Percentiles rank a stretch among this genome's conserved stretches.
These are phyloP conservation scores for Oophaga sylvatica DNA, from an alignment of 2,797 vertebrate species.

Conservation along the genomic window DNA sequence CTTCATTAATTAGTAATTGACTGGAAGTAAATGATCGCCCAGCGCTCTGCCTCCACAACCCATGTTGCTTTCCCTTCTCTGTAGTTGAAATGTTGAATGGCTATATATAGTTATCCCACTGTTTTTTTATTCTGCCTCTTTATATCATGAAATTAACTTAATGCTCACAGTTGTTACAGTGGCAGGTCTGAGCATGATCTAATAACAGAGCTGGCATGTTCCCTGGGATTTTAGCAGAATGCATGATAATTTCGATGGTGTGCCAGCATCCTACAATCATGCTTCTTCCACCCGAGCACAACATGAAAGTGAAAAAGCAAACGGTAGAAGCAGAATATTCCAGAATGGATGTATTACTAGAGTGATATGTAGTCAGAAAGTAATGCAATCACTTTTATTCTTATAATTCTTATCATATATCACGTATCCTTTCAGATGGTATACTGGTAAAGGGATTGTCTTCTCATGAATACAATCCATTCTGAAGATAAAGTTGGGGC, in stretches of 20 bases:
- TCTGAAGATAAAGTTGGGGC: too few relatives aligned
- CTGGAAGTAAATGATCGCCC: conserved; percentile 70
- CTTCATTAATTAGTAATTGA: conserved; percentile 72
- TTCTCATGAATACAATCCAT: too few relatives aligned
- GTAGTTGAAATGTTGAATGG: conserved; percentile 62
- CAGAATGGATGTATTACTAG: neutral
- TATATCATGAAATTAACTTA: conserved; percentile 58
- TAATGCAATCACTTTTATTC: neutral
- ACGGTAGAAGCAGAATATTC: neutral
- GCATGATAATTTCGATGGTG: conserved; percentile 19
- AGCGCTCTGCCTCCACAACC: conserved; percentile 64
- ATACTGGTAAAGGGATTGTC: neutral
- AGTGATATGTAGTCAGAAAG: neutral
- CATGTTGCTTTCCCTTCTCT: conserved; percentile 63
- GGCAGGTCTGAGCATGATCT: conserved; percentile 52
- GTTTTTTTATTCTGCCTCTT: conserved; percentile 64
- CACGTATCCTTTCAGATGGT: neutral
- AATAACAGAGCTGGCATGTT: conserved; percentile 54
- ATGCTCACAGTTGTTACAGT: conserved; percentile 51
- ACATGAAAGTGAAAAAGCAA: conserved; percentile 11
- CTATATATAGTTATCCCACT: conserved; percentile 63
- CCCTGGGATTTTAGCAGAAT: conserved; percentile 1
- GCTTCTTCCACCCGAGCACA: conserved; percentile 8
- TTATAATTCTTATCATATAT: neutral
- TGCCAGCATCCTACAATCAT: conserved; percentile 31